Base-by-base conservation (phyloP, 2,113 vertebrate genomes). In the Silurus meridionalis region DNA sequence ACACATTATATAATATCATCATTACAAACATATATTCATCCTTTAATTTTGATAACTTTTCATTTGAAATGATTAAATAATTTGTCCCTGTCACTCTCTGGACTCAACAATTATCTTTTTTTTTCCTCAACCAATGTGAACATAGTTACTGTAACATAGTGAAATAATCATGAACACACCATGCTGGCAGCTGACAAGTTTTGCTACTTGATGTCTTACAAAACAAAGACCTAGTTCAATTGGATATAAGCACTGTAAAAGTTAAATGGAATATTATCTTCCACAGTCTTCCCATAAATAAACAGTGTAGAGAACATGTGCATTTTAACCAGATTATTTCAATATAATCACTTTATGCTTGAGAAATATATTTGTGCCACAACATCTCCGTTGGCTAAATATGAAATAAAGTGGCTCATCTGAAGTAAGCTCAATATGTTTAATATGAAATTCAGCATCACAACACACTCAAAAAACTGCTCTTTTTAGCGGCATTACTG, bases 331-430 rank as follows among this genome's bases (percentile, higher is more conserved):
- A 77, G 13, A 78, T 78, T 53, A 64, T 23, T 37, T 57, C 71
- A 8, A 53, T 57, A 10, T 66, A 67, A 83, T 64, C 61, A 78
- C 64, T 61, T 86, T 83, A 83, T 14, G n/a, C 14, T 66, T 21
- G 52, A 77, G 80, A 75, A 28, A 57, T 15, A 67, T 67, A 1
- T 74, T 52, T 6, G 21, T 6, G 2, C 14, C 52, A 78, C 50
- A 46, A 28, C 13, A 15, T 80, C 23, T 10, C 9, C 15, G 28
- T 58, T 6, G 55, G 57, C 86, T 58, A 57, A 77, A 66, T 67
- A 87, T 77, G 28, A 87, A 66, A 83, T 77, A 87, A 87, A 82
- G 60, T 4, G 67, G 13, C n/a, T 53, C 57, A 77, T 48, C 58
- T 69, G 4, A 75, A 77, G 80, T 23, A 50, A 86, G 69, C 58